Evolutionary conservation across 2,888 invertebrate genomes (phyloP), one percentile per base, ranked within the genome.

Genomic region (Drosophila kokeensis): DNA sequence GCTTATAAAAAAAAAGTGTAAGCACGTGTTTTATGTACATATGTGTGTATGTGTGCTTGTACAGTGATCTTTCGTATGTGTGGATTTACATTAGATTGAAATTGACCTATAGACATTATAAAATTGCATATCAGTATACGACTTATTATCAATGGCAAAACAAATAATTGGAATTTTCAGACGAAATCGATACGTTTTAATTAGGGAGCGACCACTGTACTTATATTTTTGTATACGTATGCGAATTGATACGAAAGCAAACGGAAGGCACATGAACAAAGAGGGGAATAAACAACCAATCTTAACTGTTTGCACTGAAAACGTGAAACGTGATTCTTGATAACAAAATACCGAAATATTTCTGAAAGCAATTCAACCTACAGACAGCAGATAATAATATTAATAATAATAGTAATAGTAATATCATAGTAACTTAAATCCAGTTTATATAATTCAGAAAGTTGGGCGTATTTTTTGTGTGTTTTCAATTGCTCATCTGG

Each of bases 401-500:
- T 45, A 45, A 27, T 24, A 45, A 15, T 45, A 21, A 45, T 45
- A 32, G 10, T 49, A n/a, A 1, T 52, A 36, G 42, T 64, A 75
- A 73, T 76, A 83, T 75, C 74, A 79, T 70, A 83, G 76, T 71
- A 77, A 72, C 70, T 69, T 86, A 76, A 55, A 70, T 63, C 27
- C 67, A 82, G 49, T 76, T 62, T 30, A 58, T 63, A 62, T 63
- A 68, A 69, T 57, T 38, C 18, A 38, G 21, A 38, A 55, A 45
- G 15, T 45, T 45, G 45, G 24, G 24, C 15, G 21, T 24, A 24
- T 15, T 15, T 45, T 45, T 45, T 45, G 24, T 45, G 45, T 24
- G 36, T 34, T 36, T 29, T 60, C 72, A 91, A 59, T 91, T 91
- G 74, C 91, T 91, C 91, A 91, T 91, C 70, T 91, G 91, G 2